Evolutionary conservation across 2,888 invertebrate genomes (phyloP).

Genomic region (Chrysomela aeneicollis): DNA sequence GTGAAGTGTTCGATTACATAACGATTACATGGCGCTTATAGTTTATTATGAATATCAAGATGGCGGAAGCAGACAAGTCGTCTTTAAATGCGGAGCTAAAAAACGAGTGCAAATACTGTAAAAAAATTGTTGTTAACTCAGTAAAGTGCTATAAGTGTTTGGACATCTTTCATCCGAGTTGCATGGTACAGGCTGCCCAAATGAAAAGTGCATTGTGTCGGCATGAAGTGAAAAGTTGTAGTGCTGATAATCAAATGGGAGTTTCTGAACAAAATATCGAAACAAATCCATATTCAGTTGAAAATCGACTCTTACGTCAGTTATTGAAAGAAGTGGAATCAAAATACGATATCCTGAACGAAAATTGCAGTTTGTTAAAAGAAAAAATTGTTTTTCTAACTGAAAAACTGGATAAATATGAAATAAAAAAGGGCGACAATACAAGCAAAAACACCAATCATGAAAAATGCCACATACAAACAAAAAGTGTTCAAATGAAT

Average conservation of each 20-base stretch:
- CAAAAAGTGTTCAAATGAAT: no score
- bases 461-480: slow-evolving; percentile 1
- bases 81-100: no score
- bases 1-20: no score
- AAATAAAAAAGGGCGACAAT: neutral
- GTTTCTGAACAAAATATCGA: neutral
- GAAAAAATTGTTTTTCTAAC: neutral
- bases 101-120: no score
- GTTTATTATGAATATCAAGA: no score
- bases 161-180: slow-evolving; percentile 4
- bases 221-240: neutral
- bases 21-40: no score
- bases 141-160: neutral
- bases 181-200: neutral
- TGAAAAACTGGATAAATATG: slow-evolving; percentile 7
- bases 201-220: neutral
- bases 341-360: neutral
- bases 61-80: no score
- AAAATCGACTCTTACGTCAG: neutral
- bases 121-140: no score
- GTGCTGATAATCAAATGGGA: neutral
- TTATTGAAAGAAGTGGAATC: neutral
- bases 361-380: neutral
- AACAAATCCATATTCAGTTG: neutral
- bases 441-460: neutral